Percentiles rank a stretch among this genome's conserved stretches.
phyloP scores from a whole-genome alignment of 2,113 vertebrate genomes.

The Gavialis gangeticus region DNA sequence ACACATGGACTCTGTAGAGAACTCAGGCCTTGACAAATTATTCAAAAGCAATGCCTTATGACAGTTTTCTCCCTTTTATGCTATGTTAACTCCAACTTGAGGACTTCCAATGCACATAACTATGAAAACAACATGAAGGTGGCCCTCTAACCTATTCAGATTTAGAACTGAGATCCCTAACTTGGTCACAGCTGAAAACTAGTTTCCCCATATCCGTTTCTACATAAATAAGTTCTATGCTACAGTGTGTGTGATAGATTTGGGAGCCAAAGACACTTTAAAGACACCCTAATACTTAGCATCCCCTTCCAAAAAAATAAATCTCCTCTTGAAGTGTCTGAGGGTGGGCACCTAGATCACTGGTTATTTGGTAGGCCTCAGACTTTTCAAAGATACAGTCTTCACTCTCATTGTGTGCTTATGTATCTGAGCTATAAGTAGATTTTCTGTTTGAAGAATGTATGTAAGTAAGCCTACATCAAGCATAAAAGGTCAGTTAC shows the following conservation, averaged over 20 bases:
- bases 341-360: not conserved
- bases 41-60: not conserved
- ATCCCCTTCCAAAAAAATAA: not conserved
- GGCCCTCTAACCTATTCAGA: not conserved
- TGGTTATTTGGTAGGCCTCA: not conserved
- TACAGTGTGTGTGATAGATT: not conserved
- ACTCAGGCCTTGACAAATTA: not conserved
- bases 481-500: fast-evolving
- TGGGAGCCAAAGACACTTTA: not conserved
- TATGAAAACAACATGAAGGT: not conserved
- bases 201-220: fast-evolving
- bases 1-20: not conserved
- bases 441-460: not conserved
- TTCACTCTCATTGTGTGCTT: fast-evolving
- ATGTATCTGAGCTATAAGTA: fast-evolving
- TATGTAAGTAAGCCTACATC: fast-evolving
- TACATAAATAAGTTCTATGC: not conserved
- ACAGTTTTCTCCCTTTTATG: not conserved
- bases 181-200: not conserved
- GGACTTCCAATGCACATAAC: fast-evolving
- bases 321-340: not conserved
- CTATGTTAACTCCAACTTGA: fast-evolving
- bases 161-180: not conserved
- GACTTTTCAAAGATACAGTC: not conserved
- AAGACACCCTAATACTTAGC: not conserved